Base-by-base conservation (phyloP, 2,888 invertebrate species). In the Melanostoma scalare region DNA sequence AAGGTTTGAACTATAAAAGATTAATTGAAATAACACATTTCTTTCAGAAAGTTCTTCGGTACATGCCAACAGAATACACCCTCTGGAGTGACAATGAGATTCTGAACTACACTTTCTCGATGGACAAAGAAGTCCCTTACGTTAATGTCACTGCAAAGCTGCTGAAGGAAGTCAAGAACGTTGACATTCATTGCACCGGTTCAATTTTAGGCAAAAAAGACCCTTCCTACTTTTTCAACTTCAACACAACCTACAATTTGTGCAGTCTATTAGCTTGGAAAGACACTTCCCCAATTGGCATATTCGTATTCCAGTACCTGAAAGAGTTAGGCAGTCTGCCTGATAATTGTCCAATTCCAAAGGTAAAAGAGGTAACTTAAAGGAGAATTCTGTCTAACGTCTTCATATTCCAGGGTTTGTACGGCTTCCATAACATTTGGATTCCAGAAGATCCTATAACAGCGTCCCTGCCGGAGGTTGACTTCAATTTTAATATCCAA, bases 381-480 rank as follows among this genome's bases (percentile, higher is more conserved):
- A 6, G 6, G 20, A 6, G 20, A 2, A 0, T n/a, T 8, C 9
- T 10, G 4, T 8, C 9, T 10, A 2, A 36, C 5, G 0, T 31
- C 8, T 86, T 84, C 42, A 73, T 86, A 74, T 90, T 89, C 44
- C 87, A 90, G 90, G 91, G 90, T 6, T 63, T 87, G 36, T 90
- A 90, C 75, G 88, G 68, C 20, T 78, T 90, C 60, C 88, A 89
- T 58, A 89, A 88, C 56, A 85, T 90, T 77, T 90, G 91, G 90
- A 87, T 89, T 86, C 90, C 90, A 4, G 90, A 90, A 79, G 90
- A 91, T 67, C 85, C 89, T 8, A 82, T 89, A 0, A 86, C 88
- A 4, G 86, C 88, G 4, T 87, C 86, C 0, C 72, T 89, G 9
- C 89, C 90, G 0, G 90, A 90, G 20, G 42, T 89, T 3, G 89